Percentiles rank a stretch among this genome's conserved stretches.
phyloP scores from a whole-genome alignment of 2,888 invertebrate species.

The Teleiodes luculella region DNA sequence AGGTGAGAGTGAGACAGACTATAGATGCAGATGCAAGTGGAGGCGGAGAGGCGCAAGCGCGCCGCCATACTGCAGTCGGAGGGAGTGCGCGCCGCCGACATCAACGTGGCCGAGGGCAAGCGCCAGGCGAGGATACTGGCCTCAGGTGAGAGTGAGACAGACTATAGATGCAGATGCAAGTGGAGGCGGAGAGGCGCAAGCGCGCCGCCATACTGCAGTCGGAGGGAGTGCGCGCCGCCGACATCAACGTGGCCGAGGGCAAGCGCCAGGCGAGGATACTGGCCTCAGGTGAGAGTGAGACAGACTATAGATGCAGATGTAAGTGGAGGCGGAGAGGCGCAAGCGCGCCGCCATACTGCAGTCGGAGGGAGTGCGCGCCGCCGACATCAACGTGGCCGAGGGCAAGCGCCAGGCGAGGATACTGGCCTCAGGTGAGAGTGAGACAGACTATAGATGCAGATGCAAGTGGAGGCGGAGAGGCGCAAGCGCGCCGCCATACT shows the following conservation, averaged over 20 bases:
- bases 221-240: too few species aligned
- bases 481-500: conserved; percentile 97
- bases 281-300: too few species aligned
- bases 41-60: conserved; percentile 97
- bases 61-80: conserved; percentile 99
- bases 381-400: conserved; percentile 98
- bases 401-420: conserved; percentile 95
- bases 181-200: too few species aligned
- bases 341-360: conserved; percentile 98
- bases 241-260: too few species aligned
- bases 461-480: conserved; percentile 99
- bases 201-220: too few species aligned
- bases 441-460: too few species aligned
- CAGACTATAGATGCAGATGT: conserved; percentile 99
- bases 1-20: too few species aligned
- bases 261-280: too few species aligned
- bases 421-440: conserved; percentile 94
- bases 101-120: conserved; percentile 98
- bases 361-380: conserved; percentile 94
- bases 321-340: conserved; percentile 98
- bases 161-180: too few species aligned
- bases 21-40: conserved; percentile 99
- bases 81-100: conserved; percentile 93
- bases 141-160: too few species aligned
- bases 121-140: conserved; percentile 93